Evolutionary conservation across 2,797 vertebrate genomes (phyloP), one percentile per base, ranked within the genome.

Genomic region (Fistularia commersonii): DNA sequence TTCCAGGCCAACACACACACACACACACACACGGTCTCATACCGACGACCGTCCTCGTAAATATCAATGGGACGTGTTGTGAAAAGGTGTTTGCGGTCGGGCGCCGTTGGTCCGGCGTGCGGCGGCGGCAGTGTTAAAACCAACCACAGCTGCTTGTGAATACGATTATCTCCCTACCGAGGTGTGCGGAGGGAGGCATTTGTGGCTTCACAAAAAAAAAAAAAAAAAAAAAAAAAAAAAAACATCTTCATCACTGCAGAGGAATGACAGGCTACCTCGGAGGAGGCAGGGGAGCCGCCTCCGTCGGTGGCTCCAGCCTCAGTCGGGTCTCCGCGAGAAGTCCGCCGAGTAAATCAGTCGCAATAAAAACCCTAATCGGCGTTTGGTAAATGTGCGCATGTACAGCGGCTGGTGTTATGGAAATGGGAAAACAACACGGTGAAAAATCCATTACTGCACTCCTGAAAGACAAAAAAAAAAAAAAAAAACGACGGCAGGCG

Each of bases 231-330:
- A 23, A 23, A 23, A 23, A 23, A 62, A 64, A 61, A 66, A 70
- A 81, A 85, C 78, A 76, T 86, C 84, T 86, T 87, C 75, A 86
- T 82, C 78, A 74, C 74, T 74, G 82, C 69, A 45, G 78, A 58
- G 70, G 76, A 75, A 74, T 80, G 82, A 84, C 77, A 82, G 76
- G 76, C 72, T 57, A 75, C 74, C 77, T 66, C 66, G 72, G 68
- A 80, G 66, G 72, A 66, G 52, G 70, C 73, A 78, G 74, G 63
- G 69, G 76, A 57, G 44, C 52, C 64, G 13, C 58, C 67, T 72
- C 53, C 66, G 64, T 23, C 73, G 33, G 11, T n/a, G 45, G 62
- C 71, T 58, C 48, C 45, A 11, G 65, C 61, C 76, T 75, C 76
- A 38, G 57, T 44, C 69, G 76, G 72, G 52, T 76, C 56, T 51